Evolutionary conservation across 2,113 vertebrate species (phyloP), one percentile per base, ranked within the genome.

Genomic region (Myotis davidii): DNA sequence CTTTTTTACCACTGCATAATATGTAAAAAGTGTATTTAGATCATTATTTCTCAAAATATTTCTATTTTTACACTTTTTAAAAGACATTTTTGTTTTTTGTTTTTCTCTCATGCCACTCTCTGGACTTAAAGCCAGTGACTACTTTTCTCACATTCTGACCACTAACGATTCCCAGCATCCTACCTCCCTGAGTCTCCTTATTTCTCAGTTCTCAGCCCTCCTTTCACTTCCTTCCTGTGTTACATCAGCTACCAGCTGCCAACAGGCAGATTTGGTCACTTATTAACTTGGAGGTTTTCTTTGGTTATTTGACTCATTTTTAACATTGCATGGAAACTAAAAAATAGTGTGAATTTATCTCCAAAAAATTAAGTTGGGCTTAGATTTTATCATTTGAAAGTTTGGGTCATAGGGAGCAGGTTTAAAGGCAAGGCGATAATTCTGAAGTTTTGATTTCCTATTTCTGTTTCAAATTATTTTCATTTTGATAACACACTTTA

Each of bases 221-320:
- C 32, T 90, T 74, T 73, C 54, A 65, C 39, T 79, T 74, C 48
- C 56, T 69, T n/a, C 5, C 39, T 25, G 16, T 89, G 32, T 67
- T 79, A 61, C 3, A 54, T 48, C 82, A 91, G 39, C 65, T 89
- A 37, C 32, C 32, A 89, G 59, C 14, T 91, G n/a, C 59, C 64
- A 42, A 94, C 59, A 77, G 23, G 45, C 37, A 16, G n/a, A 67
- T 72, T 56, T 93, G 56, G 3, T 88, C 54, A 85, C 48, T 85
- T 76, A 73, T 79, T 45, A 93, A 91, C 88, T 77, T 25, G 29
- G 17, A 88, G 50, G 8, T 64, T 92, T 92, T 56, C 34, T 12
- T 45, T 45, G 83, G 42, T 84, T 67, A 86, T 72, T 91, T 61
- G 89, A 42, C 9, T 86, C 27, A 85, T 77, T 96, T 88, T 18